Conservation (phyloP, 2,797 vertebrate species). For the Pseudomugil tenellus region DNA sequence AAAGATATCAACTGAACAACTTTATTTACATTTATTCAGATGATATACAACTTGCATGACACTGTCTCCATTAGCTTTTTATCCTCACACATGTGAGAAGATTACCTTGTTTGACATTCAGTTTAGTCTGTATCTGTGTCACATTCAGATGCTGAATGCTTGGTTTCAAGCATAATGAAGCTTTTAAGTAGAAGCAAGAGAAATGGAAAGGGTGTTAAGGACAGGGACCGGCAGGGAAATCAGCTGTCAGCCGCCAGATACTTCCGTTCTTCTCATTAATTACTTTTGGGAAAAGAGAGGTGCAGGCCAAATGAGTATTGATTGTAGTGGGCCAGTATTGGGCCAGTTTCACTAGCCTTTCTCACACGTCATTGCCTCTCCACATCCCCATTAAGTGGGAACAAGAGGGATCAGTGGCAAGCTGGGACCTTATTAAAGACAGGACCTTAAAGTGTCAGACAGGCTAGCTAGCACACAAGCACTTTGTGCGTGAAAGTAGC, state of each 20-base stretch:
- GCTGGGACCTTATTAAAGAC: slow-evolving; percentile 78
- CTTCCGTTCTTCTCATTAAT: slow-evolving; percentile 82
- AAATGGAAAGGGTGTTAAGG: slow-evolving; percentile 69
- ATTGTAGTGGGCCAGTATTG: slow-evolving; percentile 73
- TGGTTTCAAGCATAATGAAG: slow-evolving; percentile 74
- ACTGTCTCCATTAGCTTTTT: slow-evolving; percentile 11
- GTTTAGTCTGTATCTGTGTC: slow-evolving; percentile 49
- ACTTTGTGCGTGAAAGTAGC: slow-evolving; percentile 43
- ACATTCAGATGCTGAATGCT: slow-evolving; percentile 54
- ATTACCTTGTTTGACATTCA: slow-evolving; percentile 29
- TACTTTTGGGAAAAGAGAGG: slow-evolving; percentile 77
- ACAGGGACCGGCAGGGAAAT: slow-evolving; percentile 72
- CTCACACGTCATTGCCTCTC: slow-evolving; percentile 78
- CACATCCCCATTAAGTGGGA: slow-evolving; percentile 79
- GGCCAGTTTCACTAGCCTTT: slow-evolving; percentile 71
- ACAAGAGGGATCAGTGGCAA: slow-evolving; percentile 77
- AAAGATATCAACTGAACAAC: background rate
- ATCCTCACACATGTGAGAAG: slow-evolving; percentile 9
- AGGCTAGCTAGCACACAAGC: slow-evolving; percentile 51
- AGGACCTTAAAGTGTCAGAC: slow-evolving; percentile 63
- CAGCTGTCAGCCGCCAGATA: slow-evolving; percentile 78
- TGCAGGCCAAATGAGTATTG: slow-evolving; percentile 82
- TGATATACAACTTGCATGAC: background rate
- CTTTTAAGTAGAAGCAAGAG: slow-evolving; percentile 72
- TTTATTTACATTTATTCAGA: background rate